A percentile compares a stretch with the other conserved stretches of the same genome.
phyloP scores from a whole-genome alignment of 2,888 invertebrate species.

The Iphiclides podalirius region DNA sequence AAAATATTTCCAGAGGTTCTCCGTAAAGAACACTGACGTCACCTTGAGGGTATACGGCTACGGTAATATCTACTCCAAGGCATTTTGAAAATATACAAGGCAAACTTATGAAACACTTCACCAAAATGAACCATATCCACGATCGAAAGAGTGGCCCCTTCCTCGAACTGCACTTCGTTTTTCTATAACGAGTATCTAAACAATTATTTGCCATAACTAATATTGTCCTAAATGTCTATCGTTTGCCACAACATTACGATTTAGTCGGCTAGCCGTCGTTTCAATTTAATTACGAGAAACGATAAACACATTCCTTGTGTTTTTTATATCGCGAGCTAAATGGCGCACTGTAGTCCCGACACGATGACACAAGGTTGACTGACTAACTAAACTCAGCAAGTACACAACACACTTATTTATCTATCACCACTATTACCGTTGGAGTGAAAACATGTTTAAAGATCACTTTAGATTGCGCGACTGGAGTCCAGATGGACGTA shows the following conservation, averaged over 20 bases:
- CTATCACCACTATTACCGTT: slow-evolving; percentile 37
- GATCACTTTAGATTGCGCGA: slow-evolving; percentile 30
- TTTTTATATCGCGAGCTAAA: slow-evolving; percentile 56
- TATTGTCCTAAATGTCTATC: slow-evolving; percentile 36
- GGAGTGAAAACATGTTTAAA: slow-evolving; percentile 34
- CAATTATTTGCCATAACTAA: slow-evolving; percentile 57
- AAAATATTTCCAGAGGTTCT: slow-evolving; percentile 81
- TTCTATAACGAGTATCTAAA: slow-evolving; percentile 44
- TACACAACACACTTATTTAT: slow-evolving; percentile 46
- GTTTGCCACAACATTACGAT: slow-evolving; percentile 61
- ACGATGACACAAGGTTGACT: slow-evolving; percentile 66
- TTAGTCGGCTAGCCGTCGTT: slow-evolving; percentile 42
- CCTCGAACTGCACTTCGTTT: slow-evolving; percentile 51
- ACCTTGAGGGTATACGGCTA: slow-evolving; percentile 75
- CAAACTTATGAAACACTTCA: slow-evolving; percentile 57
- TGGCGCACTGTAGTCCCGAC: slow-evolving; percentile 67
- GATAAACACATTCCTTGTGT: slow-evolving; percentile 59
- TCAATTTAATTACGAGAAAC: slow-evolving; percentile 44
- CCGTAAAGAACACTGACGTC: slow-evolving; percentile 81
- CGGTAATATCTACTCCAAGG: slow-evolving; percentile 49
- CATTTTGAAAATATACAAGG: slow-evolving; percentile 59
- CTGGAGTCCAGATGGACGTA: slow-evolving; percentile 39
- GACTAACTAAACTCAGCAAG: slow-evolving; percentile 46
- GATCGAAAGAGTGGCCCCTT: slow-evolving; percentile 51
- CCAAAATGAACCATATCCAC: slow-evolving; percentile 61